Percentiles rank a stretch among this genome's conserved stretches.
phyloP scores from a whole-genome alignment of 2,113 vertebrate genomes.

The Ceyx margarethae region DNA sequence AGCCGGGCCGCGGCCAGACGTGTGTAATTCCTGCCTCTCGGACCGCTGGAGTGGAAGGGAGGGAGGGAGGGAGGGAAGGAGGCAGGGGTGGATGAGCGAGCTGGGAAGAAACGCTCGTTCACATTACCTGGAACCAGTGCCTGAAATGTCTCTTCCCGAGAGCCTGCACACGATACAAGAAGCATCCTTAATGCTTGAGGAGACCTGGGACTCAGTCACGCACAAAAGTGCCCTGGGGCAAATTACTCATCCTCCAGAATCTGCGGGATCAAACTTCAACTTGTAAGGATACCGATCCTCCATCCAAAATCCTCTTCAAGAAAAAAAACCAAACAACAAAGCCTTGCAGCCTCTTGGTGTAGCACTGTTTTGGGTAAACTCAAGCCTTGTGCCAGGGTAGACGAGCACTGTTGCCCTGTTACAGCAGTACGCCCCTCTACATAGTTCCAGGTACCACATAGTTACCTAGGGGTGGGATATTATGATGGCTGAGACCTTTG shows the following conservation, averaged over 20 bases:
- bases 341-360: accelerated
- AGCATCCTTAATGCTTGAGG: no score
- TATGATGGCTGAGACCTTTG: not conserved
- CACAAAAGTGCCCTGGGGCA: not conserved
- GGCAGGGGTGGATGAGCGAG: no score
- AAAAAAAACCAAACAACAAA: not conserved
- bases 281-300: accelerated
- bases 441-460: accelerated
- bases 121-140: no score
- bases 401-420: not conserved
- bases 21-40: not conserved
- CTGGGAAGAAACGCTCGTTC: not conserved
- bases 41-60: not conserved
- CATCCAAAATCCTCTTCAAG: accelerated
- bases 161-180: not conserved
- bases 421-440: no score
- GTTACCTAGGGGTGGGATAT: not conserved
- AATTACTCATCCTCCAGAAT: no score
- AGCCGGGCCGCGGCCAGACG: accelerated
- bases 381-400: not conserved
- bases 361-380: not conserved
- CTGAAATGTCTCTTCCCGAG: no score
- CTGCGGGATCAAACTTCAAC: not conserved
- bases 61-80: no score
- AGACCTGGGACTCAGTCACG: not conserved